A percentile compares a stretch with the other conserved stretches of the same genome.
phyloP scores from a whole-genome alignment of 1,140 invertebrate species.

The Hyles euphorbiae region DNA sequence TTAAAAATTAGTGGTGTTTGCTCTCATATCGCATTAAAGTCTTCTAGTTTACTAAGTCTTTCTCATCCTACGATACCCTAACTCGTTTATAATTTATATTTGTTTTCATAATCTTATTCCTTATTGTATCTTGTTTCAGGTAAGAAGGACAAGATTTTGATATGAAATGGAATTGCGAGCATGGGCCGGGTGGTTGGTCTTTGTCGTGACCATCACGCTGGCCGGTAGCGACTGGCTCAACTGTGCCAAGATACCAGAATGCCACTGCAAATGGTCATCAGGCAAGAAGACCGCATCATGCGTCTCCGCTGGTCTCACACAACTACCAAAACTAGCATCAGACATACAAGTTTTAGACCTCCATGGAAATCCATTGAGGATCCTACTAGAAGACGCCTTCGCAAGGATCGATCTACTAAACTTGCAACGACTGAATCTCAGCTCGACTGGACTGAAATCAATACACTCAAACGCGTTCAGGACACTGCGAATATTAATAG shows the following conservation, averaged over 20 bases:
- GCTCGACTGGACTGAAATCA: conserved; percentile 81
- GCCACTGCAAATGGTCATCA: conserved; percentile 91
- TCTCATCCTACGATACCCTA: too few relatives aligned
- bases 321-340: conserved; percentile 83
- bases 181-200: conserved; percentile 43
- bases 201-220: conserved; percentile 45
- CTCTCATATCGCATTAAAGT: too few relatives aligned
- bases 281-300: conserved; percentile 92
- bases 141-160: conserved; percentile 32
- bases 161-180: conserved; percentile 64
- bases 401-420: conserved; percentile 86
- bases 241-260: conserved; percentile 81
- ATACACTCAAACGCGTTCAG: conserved; percentile 89
- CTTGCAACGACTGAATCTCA: conserved; percentile 88
- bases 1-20: too few relatives aligned
- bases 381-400: conserved; percentile 86
- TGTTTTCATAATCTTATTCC: too few relatives aligned
- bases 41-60: too few relatives aligned
- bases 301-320: conserved; percentile 81
- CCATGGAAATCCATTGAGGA: conserved; percentile 84
- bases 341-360: conserved; percentile 92
- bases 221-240: conserved; percentile 83
- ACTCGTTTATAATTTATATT: too few relatives aligned
- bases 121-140: conserved; percentile 44
- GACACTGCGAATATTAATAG: conserved; percentile 89